Conservation (phyloP, 2,888 invertebrate genomes). For the Machimus atricapillus region DNA sequence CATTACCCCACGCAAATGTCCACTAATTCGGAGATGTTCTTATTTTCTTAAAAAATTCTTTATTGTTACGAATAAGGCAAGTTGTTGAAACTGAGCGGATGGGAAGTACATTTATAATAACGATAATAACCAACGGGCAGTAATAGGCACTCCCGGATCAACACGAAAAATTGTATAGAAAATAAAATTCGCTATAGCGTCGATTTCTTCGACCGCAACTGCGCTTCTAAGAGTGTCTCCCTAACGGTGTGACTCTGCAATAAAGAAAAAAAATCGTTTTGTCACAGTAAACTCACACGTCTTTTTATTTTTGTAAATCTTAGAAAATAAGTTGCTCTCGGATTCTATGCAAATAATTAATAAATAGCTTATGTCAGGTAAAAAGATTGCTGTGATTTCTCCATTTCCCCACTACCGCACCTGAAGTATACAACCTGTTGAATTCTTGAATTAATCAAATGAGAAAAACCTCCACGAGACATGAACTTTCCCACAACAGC, state of each 20-base stretch:
- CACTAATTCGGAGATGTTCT: conserved; percentile 9
- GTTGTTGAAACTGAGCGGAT: neutral
- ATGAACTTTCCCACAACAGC: neutral
- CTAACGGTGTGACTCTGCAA: conserved; percentile 5
- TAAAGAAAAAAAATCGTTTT: neutral
- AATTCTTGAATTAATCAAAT: neutral
- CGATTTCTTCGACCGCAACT: neutral
- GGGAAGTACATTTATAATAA: neutral
- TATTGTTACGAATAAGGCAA: conserved; percentile 32
- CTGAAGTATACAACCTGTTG: neutral
- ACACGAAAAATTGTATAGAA: neutral
- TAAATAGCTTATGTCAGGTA: neutral
- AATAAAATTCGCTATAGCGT: neutral
- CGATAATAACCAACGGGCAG: neutral
- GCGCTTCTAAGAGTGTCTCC: neutral
- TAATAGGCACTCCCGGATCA: neutral
- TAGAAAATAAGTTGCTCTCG: neutral
- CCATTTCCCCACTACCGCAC: neutral
- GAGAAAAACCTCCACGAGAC: neutral
- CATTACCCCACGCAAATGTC: conserved; percentile 28
- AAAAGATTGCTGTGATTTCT: conserved; percentile 6
- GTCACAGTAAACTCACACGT: neutral
- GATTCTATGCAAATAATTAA: neutral
- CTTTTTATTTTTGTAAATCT: neutral
- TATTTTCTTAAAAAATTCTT: conserved; percentile 4